Base-by-base conservation (phyloP, 2,113 vertebrate genomes). In the Patagioenas fasciata region DNA sequence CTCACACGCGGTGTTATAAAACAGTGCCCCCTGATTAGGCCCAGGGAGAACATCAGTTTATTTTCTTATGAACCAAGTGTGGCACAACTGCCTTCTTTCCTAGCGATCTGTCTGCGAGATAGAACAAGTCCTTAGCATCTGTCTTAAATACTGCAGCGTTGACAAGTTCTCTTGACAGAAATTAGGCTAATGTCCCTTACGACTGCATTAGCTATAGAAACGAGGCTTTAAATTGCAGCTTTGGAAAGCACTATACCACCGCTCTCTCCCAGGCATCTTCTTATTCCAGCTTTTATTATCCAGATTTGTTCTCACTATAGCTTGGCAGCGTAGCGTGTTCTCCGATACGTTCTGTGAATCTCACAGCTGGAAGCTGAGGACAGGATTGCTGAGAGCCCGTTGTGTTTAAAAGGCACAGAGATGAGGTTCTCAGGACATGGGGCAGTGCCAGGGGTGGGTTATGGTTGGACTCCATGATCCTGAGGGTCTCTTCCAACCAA, bases 111-210 rank as follows among this genome's bases (percentile, higher is more conserved):
- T 96, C 84, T 96, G 78, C 44, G 60, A 97, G 88, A 91, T 78
- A 91, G 96, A 91, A 73, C 85, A 74, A 47, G 38, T 96, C 97
- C 95, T 97, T 93, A 94, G 95, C 54, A 70, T 88, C 95, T 80
- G 2, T 95, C 88, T 96, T 97, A 96, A 97, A 93, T 95, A 94
- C 71, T 44, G 67, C 96, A 88, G 87, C 81, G 94, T 90, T 97
- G 95, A 96, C 96, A 95, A 95, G 92, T 95, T 97, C 96, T 97
- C 97, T 80, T 96, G 95, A 91, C 94, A 97, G 93, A 97, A 98
- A 97, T 98, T 97, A 97, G 96, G 95, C 94, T 97, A 95, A 98
- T 98, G 97, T 97, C 96, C 97, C 90, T 86, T 88, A 95, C 3
- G 50, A 91, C 77, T 96, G 91, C 89, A 85, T 97, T 95, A 97